Percentiles rank a stretch among this genome's conserved stretches.
phyloP scores from a whole-genome alignment of 2,113 vertebrate species.

The Melanerpes formicivorus region DNA sequence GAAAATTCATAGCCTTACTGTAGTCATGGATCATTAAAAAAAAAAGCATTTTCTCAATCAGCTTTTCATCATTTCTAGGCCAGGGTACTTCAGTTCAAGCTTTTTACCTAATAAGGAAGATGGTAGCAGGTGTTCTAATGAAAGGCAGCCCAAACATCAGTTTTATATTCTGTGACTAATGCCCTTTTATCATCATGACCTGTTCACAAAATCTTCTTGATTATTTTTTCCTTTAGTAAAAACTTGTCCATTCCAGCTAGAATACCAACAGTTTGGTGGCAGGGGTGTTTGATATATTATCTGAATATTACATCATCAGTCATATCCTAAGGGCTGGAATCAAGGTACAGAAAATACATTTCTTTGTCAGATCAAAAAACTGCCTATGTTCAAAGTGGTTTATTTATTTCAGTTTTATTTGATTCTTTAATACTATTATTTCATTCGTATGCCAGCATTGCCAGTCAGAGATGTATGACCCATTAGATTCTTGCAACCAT shows the following conservation, averaged over 20 bases:
- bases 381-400: neutral
- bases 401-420: neutral
- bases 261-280: neutral
- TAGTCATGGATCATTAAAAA: neutral
- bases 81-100: neutral
- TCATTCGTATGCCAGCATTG: neutral
- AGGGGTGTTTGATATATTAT: neutral
- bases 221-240: neutral
- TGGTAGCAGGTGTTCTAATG: accelerated
- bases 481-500: neutral
- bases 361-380: neutral
- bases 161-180: neutral
- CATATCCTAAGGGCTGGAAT: neutral
- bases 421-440: neutral
- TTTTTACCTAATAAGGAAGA: neutral
- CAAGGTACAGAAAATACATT: neutral
- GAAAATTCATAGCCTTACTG: neutral
- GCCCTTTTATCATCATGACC: neutral
- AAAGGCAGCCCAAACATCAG: neutral
- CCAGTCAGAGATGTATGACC: neutral
- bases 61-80: neutral
- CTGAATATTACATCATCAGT: neutral
- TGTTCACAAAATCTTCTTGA: neutral
- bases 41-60: neutral
- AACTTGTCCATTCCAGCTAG: neutral